These are phyloP conservation scores for Rachycentron canadum DNA, from an alignment of 2,797 vertebrate species.

Conservation along the genomic window DNA sequence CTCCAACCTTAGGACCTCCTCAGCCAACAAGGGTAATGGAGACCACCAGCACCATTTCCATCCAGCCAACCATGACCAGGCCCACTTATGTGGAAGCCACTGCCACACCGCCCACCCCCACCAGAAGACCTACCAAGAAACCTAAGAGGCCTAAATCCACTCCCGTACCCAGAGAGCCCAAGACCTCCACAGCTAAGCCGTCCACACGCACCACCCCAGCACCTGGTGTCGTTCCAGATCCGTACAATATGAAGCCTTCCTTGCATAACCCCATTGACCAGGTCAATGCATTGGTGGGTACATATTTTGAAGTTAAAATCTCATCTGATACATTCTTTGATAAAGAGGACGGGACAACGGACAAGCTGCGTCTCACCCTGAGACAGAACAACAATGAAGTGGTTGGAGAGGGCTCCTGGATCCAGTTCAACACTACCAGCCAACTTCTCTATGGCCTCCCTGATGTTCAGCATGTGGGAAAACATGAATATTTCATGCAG, in stretches of 20 bases:
- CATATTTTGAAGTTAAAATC: constrained; percentile 99
- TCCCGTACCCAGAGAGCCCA: constrained; percentile 86
- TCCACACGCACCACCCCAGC: constrained; percentile 87
- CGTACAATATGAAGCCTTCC: constrained; percentile 88
- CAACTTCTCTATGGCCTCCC: constrained; percentile 97
- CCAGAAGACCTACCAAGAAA: constrained; percentile 87
- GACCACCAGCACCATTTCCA: constrained; percentile 84
- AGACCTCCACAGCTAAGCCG: constrained; percentile 85
- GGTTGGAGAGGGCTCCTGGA: constrained; percentile 93
- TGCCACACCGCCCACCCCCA: constrained; percentile 85
- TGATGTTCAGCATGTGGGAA: constrained; percentile 88
- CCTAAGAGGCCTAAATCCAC: constrained; percentile 89
- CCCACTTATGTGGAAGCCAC: constrained; percentile 89
- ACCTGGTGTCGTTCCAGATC: constrained; percentile 78
- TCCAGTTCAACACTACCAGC: constrained; percentile 97
- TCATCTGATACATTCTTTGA: constrained; percentile 97
- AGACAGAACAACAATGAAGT: constrained; percentile 90
- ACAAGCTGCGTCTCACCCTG: constrained; percentile 93
- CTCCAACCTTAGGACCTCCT: constrained; percentile 88
- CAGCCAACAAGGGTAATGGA: constrained; percentile 91
- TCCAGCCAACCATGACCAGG: constrained; percentile 90
- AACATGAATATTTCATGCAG: constrained; percentile 97
- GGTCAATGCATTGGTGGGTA: constrained; percentile 93
- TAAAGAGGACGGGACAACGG: constrained; percentile 95
- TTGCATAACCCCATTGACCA: constrained; percentile 94